A percentile compares a stretch with the other conserved stretches of the same genome.
Conservation (phyloP, 2,888 invertebrate species). For the Ischnura elegans region DNA sequence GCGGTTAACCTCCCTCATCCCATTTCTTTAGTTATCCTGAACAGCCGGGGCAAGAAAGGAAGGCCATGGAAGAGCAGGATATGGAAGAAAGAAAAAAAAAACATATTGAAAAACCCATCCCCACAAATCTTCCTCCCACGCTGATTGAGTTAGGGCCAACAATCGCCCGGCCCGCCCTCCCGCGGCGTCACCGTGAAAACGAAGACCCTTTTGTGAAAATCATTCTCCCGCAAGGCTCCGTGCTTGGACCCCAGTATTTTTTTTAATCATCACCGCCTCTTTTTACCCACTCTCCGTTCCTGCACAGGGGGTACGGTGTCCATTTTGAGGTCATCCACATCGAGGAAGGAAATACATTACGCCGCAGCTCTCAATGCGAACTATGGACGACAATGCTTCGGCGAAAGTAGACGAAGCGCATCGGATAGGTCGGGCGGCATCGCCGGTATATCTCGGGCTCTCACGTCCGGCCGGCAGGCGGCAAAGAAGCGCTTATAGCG, state of each 20-base stretch:
- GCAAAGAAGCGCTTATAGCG: neutral
- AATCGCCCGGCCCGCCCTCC: slow-evolving; percentile 32
- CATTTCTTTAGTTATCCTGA: neutral
- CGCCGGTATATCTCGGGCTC: neutral
- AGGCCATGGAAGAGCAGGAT: neutral
- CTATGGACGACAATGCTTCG: slow-evolving; percentile 39
- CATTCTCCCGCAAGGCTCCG: slow-evolving; percentile 14
- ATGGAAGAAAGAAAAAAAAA: neutral
- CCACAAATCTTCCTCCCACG: neutral
- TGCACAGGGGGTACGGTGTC: slow-evolving; percentile 7
- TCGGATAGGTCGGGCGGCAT: slow-evolving; percentile 9
- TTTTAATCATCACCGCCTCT: slow-evolving; percentile 25
- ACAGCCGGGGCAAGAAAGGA: neutral
- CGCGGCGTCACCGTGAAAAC: slow-evolving; percentile 23
- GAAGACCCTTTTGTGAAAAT: slow-evolving; percentile 39
- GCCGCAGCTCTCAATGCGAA: neutral
- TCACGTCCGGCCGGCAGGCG: neutral
- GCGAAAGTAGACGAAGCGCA: slow-evolving; percentile 15
- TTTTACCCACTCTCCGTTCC: neutral
- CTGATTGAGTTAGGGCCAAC: slow-evolving; percentile 61
- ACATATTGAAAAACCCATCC: neutral
- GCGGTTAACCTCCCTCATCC: neutral
- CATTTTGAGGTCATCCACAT: slow-evolving; percentile 57
- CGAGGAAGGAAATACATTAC: slow-evolving; percentile 42
- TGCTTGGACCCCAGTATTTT: slow-evolving; percentile 29